Conservation (phyloP, 2,797 vertebrate genomes). For the Acestrorhynchus altus region DNA sequence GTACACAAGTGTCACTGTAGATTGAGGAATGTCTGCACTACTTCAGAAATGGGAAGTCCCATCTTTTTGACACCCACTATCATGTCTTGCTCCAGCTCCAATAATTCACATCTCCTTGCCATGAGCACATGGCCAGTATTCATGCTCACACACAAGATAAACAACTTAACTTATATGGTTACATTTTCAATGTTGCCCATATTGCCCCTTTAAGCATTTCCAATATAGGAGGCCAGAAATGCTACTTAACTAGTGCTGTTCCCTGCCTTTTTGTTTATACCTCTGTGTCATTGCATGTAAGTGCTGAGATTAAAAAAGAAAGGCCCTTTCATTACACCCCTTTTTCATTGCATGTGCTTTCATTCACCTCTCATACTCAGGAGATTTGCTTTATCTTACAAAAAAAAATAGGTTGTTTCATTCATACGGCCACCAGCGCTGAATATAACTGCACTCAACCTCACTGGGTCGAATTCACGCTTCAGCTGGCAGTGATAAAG, state of each 20-base stretch:
- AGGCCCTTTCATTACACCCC: slow-evolving; percentile 77
- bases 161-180: too few species aligned
- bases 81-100: too few species aligned
- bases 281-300: slow-evolving; percentile 22
- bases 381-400: slow-evolving; percentile 92
- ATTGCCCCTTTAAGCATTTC: not conserved
- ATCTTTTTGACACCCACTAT: too few species aligned
- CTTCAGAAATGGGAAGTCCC: too few species aligned
- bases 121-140: too few species aligned
- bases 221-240: slow-evolving; percentile 51
- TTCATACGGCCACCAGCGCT: slow-evolving; percentile 93
- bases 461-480: slow-evolving; percentile 97
- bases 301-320: slow-evolving; percentile 38
- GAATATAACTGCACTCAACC: slow-evolving; percentile 99
- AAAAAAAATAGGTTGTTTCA: slow-evolving; percentile 87
- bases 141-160: too few species aligned
- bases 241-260: slow-evolving; percentile 67
- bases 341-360: slow-evolving; percentile 85
- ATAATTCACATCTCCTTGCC: too few species aligned
- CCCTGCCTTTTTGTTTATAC: slow-evolving; percentile 64
- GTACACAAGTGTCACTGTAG: too few species aligned
- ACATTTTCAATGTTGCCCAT: too few species aligned
- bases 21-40: too few species aligned
- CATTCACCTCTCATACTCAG: slow-evolving; percentile 93
- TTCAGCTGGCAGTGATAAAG: slow-evolving; percentile 97